Conservation (phyloP, 2,888 invertebrate species). For the Brenthis hecate region DNA sequence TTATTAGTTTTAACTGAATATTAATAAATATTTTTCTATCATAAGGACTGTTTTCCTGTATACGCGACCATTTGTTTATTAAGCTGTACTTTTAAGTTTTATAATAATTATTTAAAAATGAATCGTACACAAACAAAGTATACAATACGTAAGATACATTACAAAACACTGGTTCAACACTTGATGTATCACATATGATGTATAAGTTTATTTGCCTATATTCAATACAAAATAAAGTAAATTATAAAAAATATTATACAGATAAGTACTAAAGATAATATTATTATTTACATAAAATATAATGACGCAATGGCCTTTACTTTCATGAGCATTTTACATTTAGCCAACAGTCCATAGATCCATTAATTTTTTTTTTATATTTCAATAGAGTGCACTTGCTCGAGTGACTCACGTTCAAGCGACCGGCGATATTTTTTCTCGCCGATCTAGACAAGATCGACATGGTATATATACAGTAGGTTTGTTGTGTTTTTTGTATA, state of each 20-base stretch:
- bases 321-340: constrained; percentile 22
- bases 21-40: too few relatives aligned
- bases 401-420: constrained; percentile 39
- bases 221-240: not conserved
- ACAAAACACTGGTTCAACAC: too few relatives aligned
- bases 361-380: constrained; percentile 25
- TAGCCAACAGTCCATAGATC: constrained; percentile 4
- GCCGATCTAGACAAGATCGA: constrained; percentile 31
- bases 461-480: not conserved
- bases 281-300: not conserved
- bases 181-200: too few relatives aligned
- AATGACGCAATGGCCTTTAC: constrained; percentile 16
- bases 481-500: not conserved
- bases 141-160: too few relatives aligned
- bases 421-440: constrained; percentile 39
- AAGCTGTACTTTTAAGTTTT: too few relatives aligned
- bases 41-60: too few relatives aligned
- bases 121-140: too few relatives aligned
- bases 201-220: too few relatives aligned
- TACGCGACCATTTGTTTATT: too few relatives aligned
- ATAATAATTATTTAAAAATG: too few relatives aligned
- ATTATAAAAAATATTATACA: not conserved
- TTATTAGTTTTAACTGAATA: too few relatives aligned
- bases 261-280: too few relatives aligned
- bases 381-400: constrained; percentile 27